Evolutionary conservation across 2,113 vertebrate species (phyloP).

Genomic region (Balaeniceps rex): DNA sequence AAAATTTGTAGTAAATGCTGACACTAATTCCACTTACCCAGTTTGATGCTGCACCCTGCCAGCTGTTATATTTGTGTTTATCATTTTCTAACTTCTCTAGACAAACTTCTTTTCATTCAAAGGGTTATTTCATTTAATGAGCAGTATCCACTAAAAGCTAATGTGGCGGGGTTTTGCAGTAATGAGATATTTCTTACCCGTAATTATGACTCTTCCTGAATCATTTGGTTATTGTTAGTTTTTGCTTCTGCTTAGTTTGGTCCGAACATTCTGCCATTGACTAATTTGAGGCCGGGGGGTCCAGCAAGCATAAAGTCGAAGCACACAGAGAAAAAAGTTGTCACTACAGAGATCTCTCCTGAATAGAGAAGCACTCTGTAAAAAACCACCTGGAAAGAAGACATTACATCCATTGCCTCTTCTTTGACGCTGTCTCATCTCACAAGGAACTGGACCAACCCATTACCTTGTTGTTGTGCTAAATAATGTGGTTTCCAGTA

Average conservation of each 20-base stretch:
- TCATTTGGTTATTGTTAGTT: neutral
- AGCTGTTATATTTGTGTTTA: neutral
- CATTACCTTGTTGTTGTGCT: neutral
- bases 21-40: neutral
- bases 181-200: neutral
- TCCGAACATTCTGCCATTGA: neutral
- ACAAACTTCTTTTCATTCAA: neutral
- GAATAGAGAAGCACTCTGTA: neutral
- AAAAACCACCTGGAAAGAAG: neutral
- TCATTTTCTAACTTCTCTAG: neutral
- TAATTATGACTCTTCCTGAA: neutral
- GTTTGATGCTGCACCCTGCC: neutral
- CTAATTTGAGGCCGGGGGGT: fast-evolving
- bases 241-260: neutral
- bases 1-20: neutral
- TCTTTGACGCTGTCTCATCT: neutral
- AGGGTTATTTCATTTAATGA: neutral
- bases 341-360: neutral
- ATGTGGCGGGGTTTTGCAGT: neutral
- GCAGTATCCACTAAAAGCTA: neutral
- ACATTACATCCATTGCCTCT: neutral
- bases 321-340: neutral
- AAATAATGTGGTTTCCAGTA: neutral
- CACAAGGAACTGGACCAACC: neutral
- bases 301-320: neutral